Evolutionary conservation across 2,888 invertebrate species (phyloP), one percentile per base, ranked within the genome.

Genomic region (Cyclophora punctaria): DNA sequence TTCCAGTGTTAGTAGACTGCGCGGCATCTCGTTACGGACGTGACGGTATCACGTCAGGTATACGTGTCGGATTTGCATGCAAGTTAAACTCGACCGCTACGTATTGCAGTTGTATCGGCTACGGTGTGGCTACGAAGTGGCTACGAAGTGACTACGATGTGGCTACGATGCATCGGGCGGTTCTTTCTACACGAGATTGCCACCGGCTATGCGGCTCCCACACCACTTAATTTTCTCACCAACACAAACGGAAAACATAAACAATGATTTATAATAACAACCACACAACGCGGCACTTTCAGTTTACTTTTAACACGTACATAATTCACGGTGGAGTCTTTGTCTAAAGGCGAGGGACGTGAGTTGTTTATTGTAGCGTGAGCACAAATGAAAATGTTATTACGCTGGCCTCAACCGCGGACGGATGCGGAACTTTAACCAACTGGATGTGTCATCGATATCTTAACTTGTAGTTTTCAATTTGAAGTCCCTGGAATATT

Each of bases 271-370:
- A 89, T 89, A 86, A 83, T 87, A 87, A 84, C 86, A 78, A 75
- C 81, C 82, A 83, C 80, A 85, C 78, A 85, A 80, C 82, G 84
- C 78, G 83, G 79, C 83, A 88, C 87, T 88, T 87, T 86, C 83
- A 83, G 86, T 87, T 87, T 87, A 88, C 86, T 87, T 88, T 88
- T 87, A 88, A 88, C 88, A 86, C 87, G 87, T 88, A 83, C 80
- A 88, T 88, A 86, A 88, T 84, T 88, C 87, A 88, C 82, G 78
- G 76, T 65, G 78, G 75, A 83, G 87, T 86, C 87, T 88, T 88
- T 88, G 87, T 87, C 86, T 88, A 81, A 80, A 82, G 83, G 83
- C 83, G 79, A 81, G 80, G 78, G 78, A 86, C 86, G 87, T 86
- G 87, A 86, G 87, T 85, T 86, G 87, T 88, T 87, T 88, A 87